These are phyloP conservation scores for Lasioglossum oenotherae DNA, from an alignment of 2,888 invertebrate genomes.

Conservation along the genomic window DNA sequence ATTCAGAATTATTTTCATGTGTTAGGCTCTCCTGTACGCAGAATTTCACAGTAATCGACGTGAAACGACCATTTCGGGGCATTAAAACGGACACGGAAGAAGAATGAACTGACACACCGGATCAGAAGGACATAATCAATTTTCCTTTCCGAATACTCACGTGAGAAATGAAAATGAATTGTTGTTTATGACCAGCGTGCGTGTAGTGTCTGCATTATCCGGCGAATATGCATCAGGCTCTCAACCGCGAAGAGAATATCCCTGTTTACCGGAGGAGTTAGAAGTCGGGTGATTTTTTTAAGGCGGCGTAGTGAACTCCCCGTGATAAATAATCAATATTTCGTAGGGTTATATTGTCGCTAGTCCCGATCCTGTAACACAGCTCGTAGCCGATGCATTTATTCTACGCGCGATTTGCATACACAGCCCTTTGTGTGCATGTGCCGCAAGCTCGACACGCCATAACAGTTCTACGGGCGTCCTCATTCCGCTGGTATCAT, in stretches of 20 bases:
- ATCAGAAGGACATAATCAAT: slow-evolving; percentile 10
- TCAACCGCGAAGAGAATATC: neutral
- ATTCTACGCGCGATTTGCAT: slow-evolving; percentile 55
- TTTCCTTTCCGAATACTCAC: neutral
- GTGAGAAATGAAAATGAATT: slow-evolving; percentile 17
- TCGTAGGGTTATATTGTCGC: slow-evolving; percentile 13
- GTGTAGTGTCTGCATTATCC: neutral
- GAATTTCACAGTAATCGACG: neutral
- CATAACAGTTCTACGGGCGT: slow-evolving; percentile 50
- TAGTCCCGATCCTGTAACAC: slow-evolving; percentile 42
- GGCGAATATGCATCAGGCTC: slow-evolving; percentile 28
- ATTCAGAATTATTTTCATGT: too few species aligned
- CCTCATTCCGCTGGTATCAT: slow-evolving; percentile 46
- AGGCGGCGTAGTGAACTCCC: neutral
- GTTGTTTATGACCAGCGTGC: neutral
- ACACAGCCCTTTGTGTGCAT: slow-evolving; percentile 32
- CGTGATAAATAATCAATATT: slow-evolving; percentile 41
- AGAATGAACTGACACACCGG: too few species aligned
- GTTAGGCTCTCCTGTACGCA: too few species aligned
- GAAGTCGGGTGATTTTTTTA: slow-evolving; percentile 1
- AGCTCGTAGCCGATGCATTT: slow-evolving; percentile 42
- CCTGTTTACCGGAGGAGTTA: neutral
- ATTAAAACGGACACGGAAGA: neutral
- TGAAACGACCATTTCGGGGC: neutral
- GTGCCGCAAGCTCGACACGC: slow-evolving; percentile 35